Percentiles rank a stretch among this genome's conserved stretches.
Evolutionary conservation across 2,888 invertebrate species (phyloP).

Genomic region (Epirrita christyi): DNA sequence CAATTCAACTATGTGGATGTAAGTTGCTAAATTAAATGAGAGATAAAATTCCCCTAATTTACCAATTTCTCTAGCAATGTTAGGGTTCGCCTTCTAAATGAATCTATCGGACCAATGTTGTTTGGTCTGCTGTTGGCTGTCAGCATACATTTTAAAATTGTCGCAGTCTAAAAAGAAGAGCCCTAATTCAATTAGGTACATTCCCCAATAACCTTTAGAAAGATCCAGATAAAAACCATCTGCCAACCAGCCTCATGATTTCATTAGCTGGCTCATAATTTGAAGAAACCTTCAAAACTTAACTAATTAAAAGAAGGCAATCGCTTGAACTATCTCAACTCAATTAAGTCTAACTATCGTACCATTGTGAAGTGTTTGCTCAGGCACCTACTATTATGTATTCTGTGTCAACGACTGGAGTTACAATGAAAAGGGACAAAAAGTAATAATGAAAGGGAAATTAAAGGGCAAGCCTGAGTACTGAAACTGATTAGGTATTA

Average conservation of each 20-base stretch:
- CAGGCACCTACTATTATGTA: background rate
- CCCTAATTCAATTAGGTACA: background rate
- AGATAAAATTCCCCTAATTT: background rate
- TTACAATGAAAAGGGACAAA: conserved; percentile 12
- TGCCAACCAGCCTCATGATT: background rate
- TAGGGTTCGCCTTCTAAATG: background rate
- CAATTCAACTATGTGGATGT: background rate
- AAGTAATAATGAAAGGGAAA: conserved; percentile 20
- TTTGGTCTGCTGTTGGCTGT: background rate
- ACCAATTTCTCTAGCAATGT: background rate
- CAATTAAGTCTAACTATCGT: conserved; percentile 23
- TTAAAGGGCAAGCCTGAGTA: conserved; percentile 14
- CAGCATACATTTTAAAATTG: too few relatives aligned
- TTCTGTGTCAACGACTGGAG: background rate
- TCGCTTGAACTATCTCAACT: conserved; percentile 23
- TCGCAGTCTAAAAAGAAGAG: background rate
- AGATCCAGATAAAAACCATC: background rate
- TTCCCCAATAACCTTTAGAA: background rate
- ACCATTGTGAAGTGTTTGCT: conserved; percentile 9
- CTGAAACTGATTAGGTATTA: background rate
- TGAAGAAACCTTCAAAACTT: conserved; percentile 22
- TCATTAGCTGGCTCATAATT: conserved; percentile 19
- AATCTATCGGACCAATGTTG: background rate
- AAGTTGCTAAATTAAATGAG: background rate
- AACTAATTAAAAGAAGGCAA: conserved; percentile 26